Base-by-base conservation (phyloP, 2,113 vertebrate species). In the Aspidoscelis tigris region DNA sequence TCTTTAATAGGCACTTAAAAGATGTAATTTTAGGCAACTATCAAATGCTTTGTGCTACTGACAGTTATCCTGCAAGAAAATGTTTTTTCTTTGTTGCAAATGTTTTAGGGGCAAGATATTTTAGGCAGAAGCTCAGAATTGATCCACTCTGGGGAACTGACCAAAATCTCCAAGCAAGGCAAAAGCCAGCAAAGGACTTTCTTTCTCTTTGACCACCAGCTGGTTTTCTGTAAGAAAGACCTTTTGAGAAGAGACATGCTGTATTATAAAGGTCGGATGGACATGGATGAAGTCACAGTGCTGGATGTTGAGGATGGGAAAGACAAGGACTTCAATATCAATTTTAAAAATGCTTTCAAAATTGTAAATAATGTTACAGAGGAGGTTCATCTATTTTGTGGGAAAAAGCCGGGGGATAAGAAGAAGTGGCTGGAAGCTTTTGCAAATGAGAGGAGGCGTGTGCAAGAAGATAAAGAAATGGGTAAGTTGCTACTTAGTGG, bases 131-230 rank as follows among this genome's bases (percentile, higher is more conserved):
- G 99, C 92, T 99, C 99, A 0, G 98, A 99, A 88, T 92, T 99
- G 82, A 98, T 99, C 93, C 98, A 99, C 88, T 99, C 98, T 0
- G 99, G 98, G 4, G 99, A 99, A 84, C 92, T 99, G 92, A 98
- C 96, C 65, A 97, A 95, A 84, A 85, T 97, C 83, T 94, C 97
- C 21, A 96, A 96, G 82, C 97, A 98, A 64, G 97, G 98, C 85
- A 98, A 97, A 94, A 98, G 96, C 91, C 99, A 99, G 91, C 99
- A 99, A 90, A 98, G 99, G 89, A 98, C 95, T 77, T 98, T 97
- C 95, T 99, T 99, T 94, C 96, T 99, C 71, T 99, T 99, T 53
- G 99, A 99, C 95, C 99, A 99, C 93, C 99, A 99, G 92, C 92
- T 99, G 83, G 96, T 99, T 70, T 97, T 97, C 92, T 99, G 99